phyloP scores from a whole-genome alignment of 2,113 vertebrate genomes.

The Neogale vison region DNA sequence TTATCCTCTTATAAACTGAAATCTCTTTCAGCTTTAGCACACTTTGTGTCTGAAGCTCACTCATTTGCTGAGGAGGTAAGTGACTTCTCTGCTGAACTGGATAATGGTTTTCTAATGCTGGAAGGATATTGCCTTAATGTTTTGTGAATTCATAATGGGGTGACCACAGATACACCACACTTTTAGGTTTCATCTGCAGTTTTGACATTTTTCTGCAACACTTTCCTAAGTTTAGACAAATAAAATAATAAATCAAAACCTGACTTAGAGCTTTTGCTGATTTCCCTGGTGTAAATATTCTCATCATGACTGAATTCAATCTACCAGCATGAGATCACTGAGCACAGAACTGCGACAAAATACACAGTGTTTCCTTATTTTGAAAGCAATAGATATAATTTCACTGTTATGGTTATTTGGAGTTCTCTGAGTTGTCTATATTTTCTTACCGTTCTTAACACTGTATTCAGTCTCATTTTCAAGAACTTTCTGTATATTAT shows the following conservation, averaged over 20 bases:
- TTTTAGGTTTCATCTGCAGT: slow-evolving; percentile 36
- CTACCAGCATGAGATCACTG: not conserved
- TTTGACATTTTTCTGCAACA: not conserved
- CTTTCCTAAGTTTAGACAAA: slow-evolving; percentile 45
- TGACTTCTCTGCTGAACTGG: not conserved
- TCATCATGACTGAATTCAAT: not conserved
- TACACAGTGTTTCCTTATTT: not conserved
- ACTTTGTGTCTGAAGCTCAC: not conserved
- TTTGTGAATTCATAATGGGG: not conserved
- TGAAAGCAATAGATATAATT: not conserved
- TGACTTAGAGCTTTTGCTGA: not conserved
- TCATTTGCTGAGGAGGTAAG: not conserved
- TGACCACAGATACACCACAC: not conserved
- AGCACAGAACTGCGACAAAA: not conserved
- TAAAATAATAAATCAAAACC: not conserved
- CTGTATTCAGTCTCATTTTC: not conserved
- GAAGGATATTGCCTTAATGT: slow-evolving; percentile 1
- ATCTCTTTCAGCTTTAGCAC: not conserved
- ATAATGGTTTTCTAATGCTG: slow-evolving; percentile 36
- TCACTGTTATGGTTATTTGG: not conserved
- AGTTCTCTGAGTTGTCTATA: slow-evolving; percentile 19
- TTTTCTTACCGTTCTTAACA: not conserved
- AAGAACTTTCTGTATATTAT: not conserved
- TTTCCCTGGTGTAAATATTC: slow-evolving; percentile 31
- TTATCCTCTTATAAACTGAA: not conserved